A percentile compares a stretch with the other conserved stretches of the same genome.
Evolutionary conservation across 2,113 vertebrate species (phyloP).

Genomic region (Emydocephalus ijimae): DNA sequence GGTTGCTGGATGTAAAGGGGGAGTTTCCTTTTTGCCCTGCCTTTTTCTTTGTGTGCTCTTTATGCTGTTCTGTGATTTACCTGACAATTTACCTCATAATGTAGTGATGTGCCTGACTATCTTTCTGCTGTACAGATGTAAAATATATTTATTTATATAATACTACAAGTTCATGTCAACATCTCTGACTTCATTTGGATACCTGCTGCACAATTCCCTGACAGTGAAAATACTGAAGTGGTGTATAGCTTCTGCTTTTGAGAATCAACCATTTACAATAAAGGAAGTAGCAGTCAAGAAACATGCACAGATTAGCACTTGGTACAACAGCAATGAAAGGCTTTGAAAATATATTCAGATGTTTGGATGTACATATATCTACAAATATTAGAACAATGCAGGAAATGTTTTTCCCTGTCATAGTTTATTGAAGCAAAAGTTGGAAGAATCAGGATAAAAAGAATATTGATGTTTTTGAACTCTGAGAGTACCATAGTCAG

Average conservation of each 20-base stretch:
- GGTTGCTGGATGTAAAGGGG: no score
- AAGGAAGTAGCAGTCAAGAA: neutral
- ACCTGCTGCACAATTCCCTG: no score
- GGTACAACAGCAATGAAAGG: neutral
- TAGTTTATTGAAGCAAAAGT: neutral
- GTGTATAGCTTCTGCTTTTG: neutral
- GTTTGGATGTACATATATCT: neutral
- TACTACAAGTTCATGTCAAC: no score
- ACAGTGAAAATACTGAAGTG: neutral
- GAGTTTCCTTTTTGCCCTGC: no score
- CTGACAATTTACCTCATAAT: no score
- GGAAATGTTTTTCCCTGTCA: neutral
- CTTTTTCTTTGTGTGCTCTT: no score
- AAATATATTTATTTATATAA: no score
- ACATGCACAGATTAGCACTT: neutral
- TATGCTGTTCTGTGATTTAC: no score
- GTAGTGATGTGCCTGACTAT: no score
- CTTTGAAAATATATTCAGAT: neutral
- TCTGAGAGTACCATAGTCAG: neutral
- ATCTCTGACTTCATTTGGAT: no score
- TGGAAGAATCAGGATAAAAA: neutral
- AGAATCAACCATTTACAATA: neutral
- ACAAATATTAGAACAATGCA: neutral
- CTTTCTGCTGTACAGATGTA: no score
- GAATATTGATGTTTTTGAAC: neutral